Evolutionary conservation across 1,140 invertebrate species (phyloP), one percentile per base, ranked within the genome.

Genomic region (Ceratoteleas bidentatus): DNA sequence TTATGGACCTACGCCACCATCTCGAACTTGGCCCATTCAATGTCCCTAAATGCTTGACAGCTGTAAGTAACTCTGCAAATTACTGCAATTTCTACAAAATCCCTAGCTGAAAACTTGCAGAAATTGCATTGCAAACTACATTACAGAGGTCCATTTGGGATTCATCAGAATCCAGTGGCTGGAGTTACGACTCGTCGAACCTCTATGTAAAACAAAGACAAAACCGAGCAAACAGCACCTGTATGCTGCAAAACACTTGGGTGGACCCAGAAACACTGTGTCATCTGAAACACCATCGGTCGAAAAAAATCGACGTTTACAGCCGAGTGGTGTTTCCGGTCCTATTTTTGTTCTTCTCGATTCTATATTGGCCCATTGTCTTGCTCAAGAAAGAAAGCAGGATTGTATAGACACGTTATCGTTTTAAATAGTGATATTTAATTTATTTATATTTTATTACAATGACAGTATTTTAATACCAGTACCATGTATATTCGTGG

Each of bases 291-390:
- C 86, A 85, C 61, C 86, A 85, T 15, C 58, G 80, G 16, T 89
- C 88, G 0, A 87, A 88, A 43, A 64, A 87, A 73, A 90, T 91
- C 8, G 90, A 91, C 58, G 66, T 65, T 10, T 87, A 90, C 32
- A 91, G 90, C 64, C 91, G 95, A 40, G 92, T 95, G 33, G 93
- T 95, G 5, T 96, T 96, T 87, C 95, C 95, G n/a, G 92, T 93
- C 6, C 86, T 96, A 5, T 96, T 96, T 88, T 91, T 95, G 40
- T 88, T 96, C 8, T 96, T 96, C 87, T 92, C 94, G n/a, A 90
- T 94, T 0, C 88, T 95, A 74, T 96, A 96, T 89, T 96, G 95
- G 95, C 94, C 95, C 0, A 94, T 95, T 52, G 88, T 96, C 16
- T 87, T 96, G 7, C 89, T 95, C 34, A 95, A 95, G 85, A 95